Evolutionary conservation across 2,113 vertebrate species (phyloP).

Genomic region (Collichthys lucidus): DNA sequence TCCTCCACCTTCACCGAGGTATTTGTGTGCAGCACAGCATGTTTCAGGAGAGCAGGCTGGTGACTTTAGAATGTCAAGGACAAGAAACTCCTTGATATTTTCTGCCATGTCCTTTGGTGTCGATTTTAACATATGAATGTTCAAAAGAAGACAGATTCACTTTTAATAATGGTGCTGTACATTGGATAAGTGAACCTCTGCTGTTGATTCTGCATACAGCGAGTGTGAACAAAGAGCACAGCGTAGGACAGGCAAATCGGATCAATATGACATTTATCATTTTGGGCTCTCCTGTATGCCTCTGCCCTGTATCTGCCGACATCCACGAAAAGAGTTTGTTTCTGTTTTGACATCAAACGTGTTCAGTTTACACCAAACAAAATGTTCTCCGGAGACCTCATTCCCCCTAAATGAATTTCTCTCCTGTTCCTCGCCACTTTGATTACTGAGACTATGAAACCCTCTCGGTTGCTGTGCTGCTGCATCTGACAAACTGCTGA

Average conservation of each 20-base stretch:
- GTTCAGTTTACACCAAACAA: slow-evolving; percentile 58
- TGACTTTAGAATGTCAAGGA: slow-evolving; percentile 71
- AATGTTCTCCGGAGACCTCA: slow-evolving; percentile 56
- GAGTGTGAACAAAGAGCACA: slow-evolving; percentile 48
- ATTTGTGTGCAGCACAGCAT: slow-evolving; percentile 41
- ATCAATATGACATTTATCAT: slow-evolving; percentile 67
- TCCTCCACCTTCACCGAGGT: slow-evolving; percentile 26
- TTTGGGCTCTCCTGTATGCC: slow-evolving; percentile 45
- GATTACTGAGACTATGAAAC: slow-evolving; percentile 54
- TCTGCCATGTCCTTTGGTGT: slow-evolving; percentile 32
- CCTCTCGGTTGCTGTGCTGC: slow-evolving; percentile 30
- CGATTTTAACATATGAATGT: slow-evolving; percentile 51
- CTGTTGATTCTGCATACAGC: slow-evolving; percentile 55
- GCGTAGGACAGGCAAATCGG: slow-evolving; percentile 49
- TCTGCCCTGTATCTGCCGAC: slow-evolving; percentile 41
- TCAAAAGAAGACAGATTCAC: slow-evolving; percentile 13
- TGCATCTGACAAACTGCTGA: slow-evolving; percentile 67
- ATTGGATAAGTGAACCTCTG: slow-evolving; percentile 24
- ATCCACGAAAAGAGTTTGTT: slow-evolving; percentile 58
- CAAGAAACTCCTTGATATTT: slow-evolving; percentile 55
- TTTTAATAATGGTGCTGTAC: slow-evolving; percentile 26
- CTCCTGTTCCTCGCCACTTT: slow-evolving; percentile 57
- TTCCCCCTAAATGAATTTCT: slow-evolving; percentile 61
- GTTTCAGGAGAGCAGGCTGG: slow-evolving; percentile 15
- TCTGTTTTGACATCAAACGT: slow-evolving; percentile 50